Evolutionary conservation across 2,113 vertebrate species (phyloP), one percentile per base, ranked within the genome.

Genomic region (Platycercus adscitus): DNA sequence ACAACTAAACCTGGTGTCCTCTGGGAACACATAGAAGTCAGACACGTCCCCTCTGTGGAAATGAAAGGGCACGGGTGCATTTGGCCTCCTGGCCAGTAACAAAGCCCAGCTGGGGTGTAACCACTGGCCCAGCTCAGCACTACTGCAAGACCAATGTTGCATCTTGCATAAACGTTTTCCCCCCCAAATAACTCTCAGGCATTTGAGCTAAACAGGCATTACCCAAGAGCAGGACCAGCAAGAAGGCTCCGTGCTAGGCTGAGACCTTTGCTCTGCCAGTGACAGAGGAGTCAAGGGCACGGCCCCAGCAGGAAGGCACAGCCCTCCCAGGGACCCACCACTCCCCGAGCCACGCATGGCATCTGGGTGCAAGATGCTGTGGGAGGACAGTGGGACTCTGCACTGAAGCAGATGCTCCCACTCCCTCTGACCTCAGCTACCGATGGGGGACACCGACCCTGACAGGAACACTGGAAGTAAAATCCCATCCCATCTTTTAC

Each of bases 131-230:
- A 15, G 46, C 33, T 35, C 82, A 44, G 70, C 23, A 3, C 31
- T 21, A 2, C 56, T 11, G 26, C 50, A 13, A 23, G 43, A 16
- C 7, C 11, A 0, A 6, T 0, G 5, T 2, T 0, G 7, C 72
- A 9, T 80, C 31, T 23, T 76, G 37, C 2, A 2, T 11, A 16
- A 26, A 4, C 53, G 16, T 17, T 55, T 39, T n/a, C 52, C 29
- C 49, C 52, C 47, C 1, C 1, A 2, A 16, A 55, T 16, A 14
- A 21, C 47, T 58, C 43, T 31, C 1, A 10, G 52, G 28, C 5
- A 3, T 7, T 17, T 5, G 29, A 90, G 33, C 29, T 28, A 28
- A 61, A 21, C 20, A 63, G 37, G 28, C 5, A 1, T 11, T 9
- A 58, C 28, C 50, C 60, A 28, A 44, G 69, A 70, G 87, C 58